Percentiles rank a stretch among this genome's conserved stretches.
These are phyloP conservation scores for Lepidotrigona ventralis DNA, from an alignment of 1,140 invertebrate species.

Conservation along the genomic window DNA sequence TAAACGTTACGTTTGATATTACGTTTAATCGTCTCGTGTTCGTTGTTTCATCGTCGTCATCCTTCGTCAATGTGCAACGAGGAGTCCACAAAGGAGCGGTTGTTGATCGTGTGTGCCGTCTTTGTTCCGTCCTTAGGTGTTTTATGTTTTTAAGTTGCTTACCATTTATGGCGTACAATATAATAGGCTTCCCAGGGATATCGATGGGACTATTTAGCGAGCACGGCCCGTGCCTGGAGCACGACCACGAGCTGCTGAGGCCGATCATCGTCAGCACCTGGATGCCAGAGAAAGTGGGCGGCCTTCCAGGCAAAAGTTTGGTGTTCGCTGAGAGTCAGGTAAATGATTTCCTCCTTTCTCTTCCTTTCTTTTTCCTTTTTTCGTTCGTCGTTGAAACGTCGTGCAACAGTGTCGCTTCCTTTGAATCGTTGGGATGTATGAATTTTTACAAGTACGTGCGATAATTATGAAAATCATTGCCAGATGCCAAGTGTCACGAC, in stretches of 20 bases:
- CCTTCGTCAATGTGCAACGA: background rate
- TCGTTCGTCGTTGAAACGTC: background rate
- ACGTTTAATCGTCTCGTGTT: background rate
- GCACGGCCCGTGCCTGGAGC: constrained; percentile 88
- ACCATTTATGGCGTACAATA: constrained; percentile 69
- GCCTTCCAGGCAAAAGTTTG: constrained; percentile 88
- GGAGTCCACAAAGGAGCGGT: background rate
- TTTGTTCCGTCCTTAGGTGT: constrained; percentile 70
- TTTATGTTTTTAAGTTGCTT: constrained; percentile 68
- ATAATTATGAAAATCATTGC: no score
- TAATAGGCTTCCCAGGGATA: constrained; percentile 82
- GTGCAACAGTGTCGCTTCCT: background rate
- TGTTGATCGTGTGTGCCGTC: constrained; percentile 64
- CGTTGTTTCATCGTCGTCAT: background rate
- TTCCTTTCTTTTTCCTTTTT: no score
- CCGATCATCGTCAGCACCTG: constrained; percentile 92
- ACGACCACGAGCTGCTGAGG: constrained; percentile 90
- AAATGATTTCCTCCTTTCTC: constrained; percentile 44
- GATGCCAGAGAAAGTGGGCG: constrained; percentile 92
- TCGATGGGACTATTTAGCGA: constrained; percentile 81
- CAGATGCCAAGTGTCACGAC: no score
- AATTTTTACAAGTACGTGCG: no score
- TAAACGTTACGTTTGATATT: background rate
- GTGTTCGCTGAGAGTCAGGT: constrained; percentile 94
- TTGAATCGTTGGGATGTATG: no score